These are phyloP conservation scores for Strix uralensis DNA, from an alignment of 2,113 vertebrate genomes.

Conservation along the genomic window DNA sequence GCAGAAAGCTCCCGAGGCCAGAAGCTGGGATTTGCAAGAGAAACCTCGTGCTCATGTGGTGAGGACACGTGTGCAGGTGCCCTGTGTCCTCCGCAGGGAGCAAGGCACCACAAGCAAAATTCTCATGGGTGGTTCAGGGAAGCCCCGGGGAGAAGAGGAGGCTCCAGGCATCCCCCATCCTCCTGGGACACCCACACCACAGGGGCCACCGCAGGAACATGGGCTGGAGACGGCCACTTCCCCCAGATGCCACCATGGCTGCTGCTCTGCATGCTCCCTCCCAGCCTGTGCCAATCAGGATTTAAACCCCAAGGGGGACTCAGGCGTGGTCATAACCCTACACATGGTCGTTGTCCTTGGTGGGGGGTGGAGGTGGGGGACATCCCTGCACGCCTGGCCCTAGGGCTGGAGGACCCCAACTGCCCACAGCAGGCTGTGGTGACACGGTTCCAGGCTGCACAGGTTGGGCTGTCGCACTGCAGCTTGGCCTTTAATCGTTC, in stretches of 20 bases:
- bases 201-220: neutral
- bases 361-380: rapidly evolving
- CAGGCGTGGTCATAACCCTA: neutral
- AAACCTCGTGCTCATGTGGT: neutral
- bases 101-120: neutral
- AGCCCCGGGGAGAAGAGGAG: neutral
- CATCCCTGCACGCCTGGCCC: neutral
- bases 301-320: neutral
- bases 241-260: rapidly evolving
- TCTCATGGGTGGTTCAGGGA: neutral
- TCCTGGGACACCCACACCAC: neutral
- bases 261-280: neutral
- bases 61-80: neutral
- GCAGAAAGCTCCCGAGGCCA: neutral
- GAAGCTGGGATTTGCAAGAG: neutral
- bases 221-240: neutral
- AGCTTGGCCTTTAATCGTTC: neutral
- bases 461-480: neutral
- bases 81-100: neutral
- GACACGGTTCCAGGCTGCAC: rapidly evolving
- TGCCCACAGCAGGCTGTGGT: neutral
- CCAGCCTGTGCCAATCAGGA: neutral
- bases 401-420: rapidly evolving
- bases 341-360: rapidly evolving
- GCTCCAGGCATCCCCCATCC: neutral